Evolutionary conservation across 1,140 invertebrate species (phyloP), one percentile per base, ranked within the genome.

Genomic region (Archegozetes longisetosus): DNA sequence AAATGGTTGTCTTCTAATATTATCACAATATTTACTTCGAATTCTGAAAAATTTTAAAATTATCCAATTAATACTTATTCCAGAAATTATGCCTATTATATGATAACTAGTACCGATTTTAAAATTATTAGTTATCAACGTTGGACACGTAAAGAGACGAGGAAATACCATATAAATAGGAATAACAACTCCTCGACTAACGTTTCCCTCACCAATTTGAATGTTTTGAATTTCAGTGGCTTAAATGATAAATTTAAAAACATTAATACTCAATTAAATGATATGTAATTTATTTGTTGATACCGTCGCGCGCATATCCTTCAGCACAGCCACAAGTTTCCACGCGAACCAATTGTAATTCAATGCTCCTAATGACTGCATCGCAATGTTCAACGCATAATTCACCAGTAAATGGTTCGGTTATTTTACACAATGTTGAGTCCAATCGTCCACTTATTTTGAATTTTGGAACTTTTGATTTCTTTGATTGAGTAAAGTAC

Each of bases 211-310:
- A 1, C 87, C 89, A 62, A 97, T 86, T 78, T 98, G 92, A 71
- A 96, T 93, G 71, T 93, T 96, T 76, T 95, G 92, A 65, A 97
- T 91, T 78, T 97, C 93, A 2, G 92, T 96, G 2, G 89, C 90
- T 92, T n/a, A 61, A 26, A 6, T n/a, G 26, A 26, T 25, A 50
- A 40, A 40, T 40, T 6, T 9, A 40, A 40, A 6, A 40, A 40
- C 32, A 40, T 6, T 40, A 40, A 27, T 20, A 55, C 4, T 47
- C 14, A 46, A 61, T 22, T 13, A n/a, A 50, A 46, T 26, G 23
- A 32, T 22, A 27, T 27, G 22, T 1, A 22, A 17, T 2, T 47
- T 26, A 53, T 9, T 25, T 3, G 23, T 49, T 14, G 68, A 72
- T 76, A 91, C 88, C 85, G 77, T 97, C 91, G 77, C 83, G 83